Evolutionary conservation across 23 tunicate genomes (phyloP), one percentile per base, ranked within the genome.

Genomic region (Halocynthia roretzi): DNA sequence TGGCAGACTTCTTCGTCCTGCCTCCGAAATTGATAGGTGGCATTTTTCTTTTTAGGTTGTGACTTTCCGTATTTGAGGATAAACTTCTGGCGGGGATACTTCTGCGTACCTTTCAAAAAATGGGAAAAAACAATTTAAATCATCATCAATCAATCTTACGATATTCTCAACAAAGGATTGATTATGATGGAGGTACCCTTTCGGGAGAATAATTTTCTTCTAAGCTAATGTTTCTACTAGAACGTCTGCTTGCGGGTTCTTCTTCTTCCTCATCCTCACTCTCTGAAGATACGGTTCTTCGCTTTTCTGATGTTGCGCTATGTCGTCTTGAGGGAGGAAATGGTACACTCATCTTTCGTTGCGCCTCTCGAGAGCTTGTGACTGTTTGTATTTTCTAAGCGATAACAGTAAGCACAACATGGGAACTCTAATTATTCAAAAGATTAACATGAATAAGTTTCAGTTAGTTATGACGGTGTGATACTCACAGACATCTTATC

Each of bases 401-500:
- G 20, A 12, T 50, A 22, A 10, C 18, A 71, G 0, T 19, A 71
- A 71, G 66, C 44, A 31, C 44, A 31, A 4, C 44, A 31, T 31
- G 44, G 44, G 1, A 31, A 31, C 44, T 31, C 44, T 1, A 31
- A 31, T 31, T 31, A 31, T 31, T 31, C 44, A n/a, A n/a, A n/a
- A n/a, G n/a, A n/a, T n/a, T n/a, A n/a, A n/a, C n/a, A 31, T 31
- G 4, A 31, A 31, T 31, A 31, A 0, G 44, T 31, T 31, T 31
- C 44, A 31, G 2, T 31, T 31, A 31, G 44, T 31, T 0, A 31
- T 31, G 44, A 31, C 2, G 44, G 44, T 0, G 44, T 10, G n/a
- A 19, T 49, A 80, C 86, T 15, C 60, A 89, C 96, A 67, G 96
- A 80, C 9, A 89, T 83, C 79, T 83, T 89, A 52, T 83, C 82